A percentile compares a stretch with the other conserved stretches of the same genome.
Conservation (phyloP, 2,888 invertebrate genomes). For the Mystacides longicornis region DNA sequence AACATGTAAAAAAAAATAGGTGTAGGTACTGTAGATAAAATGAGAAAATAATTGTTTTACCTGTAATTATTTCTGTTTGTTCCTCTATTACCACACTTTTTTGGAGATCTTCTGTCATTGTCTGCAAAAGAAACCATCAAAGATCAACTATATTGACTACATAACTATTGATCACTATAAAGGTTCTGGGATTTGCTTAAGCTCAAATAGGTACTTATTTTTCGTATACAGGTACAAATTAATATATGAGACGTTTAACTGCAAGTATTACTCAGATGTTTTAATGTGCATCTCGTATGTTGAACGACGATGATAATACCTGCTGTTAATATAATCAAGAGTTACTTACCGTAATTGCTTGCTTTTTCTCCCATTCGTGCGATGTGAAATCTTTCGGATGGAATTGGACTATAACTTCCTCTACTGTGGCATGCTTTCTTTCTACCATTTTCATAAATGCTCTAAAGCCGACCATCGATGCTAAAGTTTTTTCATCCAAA, state of each 20-base stretch:
- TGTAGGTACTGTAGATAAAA: too few relatives aligned
- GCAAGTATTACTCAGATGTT: neutral
- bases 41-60: constrained; percentile 31
- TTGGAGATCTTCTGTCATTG: constrained; percentile 34
- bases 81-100: constrained; percentile 35
- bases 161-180: too few relatives aligned
- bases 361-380: constrained; percentile 71
- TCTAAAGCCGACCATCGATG: constrained; percentile 75
- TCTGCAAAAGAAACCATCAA: constrained; percentile 35
- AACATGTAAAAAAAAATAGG: too few relatives aligned
- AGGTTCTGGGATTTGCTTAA: too few relatives aligned
- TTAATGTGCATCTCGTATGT: neutral
- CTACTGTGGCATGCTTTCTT: constrained; percentile 69
- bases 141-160: too few relatives aligned
- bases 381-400: constrained; percentile 77
- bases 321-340: too few relatives aligned
- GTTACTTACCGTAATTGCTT: constrained; percentile 47
- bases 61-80: constrained; percentile 35
- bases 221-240: neutral
- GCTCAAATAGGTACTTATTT: too few relatives aligned
- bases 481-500: constrained; percentile 67
- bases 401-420: constrained; percentile 76
- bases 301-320: too few relatives aligned
- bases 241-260: neutral
- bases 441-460: constrained; percentile 84